Base-by-base conservation (phyloP, 2,797 vertebrate species). In the Chromis chromis region DNA sequence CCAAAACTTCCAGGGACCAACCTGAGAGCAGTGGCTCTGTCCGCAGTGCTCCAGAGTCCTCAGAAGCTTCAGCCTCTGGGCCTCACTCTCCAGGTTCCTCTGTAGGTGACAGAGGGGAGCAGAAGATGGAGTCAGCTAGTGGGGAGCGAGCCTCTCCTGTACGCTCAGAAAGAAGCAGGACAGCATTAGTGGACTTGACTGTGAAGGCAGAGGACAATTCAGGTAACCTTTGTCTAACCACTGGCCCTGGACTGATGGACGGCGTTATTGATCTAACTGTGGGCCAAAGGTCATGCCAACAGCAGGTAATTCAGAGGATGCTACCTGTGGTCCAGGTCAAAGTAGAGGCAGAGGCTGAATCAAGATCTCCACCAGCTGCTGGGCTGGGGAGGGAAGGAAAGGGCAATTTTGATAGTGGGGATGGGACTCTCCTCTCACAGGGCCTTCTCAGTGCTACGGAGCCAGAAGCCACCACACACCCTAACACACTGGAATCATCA, bases 221-320 rank as follows among this genome's bases (percentile, higher is more conserved):
- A 16, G 89, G 93, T 74, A 95, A 91, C 42, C 88, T 92, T 49
- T 94, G 93, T 88, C 93, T 93, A 76, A 87, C 93, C 49, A 91
- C 75, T 24, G 85, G 88, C 66, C 64, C 92, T 53, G 92, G 94
- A 83, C 93, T 93, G 66, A 95, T 96, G 92, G 97, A 98, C 0
- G 98, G 96, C 78, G 97, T 99, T 83, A 99, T 99, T 89, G 98
- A 99, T 93, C 94, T 99, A 81, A 99, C 98, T 1, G 90, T 97
- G 85, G 96, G 95, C 76, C 96, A 97, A 80, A 96, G 96, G 63
- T 94, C 96, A 76, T 96, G 97, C 88, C 95, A 97, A 86, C 96
- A 97, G 93, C 96, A 97, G 82, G 96, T 98, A 75, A 96, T 98
- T 94, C 97, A 98, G 78, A 95, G 95, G 90, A 96, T 96, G 86